Evolutionary conservation across 2,113 vertebrate species (phyloP), one percentile per base, ranked within the genome.

Genomic region (Ploceus nigricollis): DNA sequence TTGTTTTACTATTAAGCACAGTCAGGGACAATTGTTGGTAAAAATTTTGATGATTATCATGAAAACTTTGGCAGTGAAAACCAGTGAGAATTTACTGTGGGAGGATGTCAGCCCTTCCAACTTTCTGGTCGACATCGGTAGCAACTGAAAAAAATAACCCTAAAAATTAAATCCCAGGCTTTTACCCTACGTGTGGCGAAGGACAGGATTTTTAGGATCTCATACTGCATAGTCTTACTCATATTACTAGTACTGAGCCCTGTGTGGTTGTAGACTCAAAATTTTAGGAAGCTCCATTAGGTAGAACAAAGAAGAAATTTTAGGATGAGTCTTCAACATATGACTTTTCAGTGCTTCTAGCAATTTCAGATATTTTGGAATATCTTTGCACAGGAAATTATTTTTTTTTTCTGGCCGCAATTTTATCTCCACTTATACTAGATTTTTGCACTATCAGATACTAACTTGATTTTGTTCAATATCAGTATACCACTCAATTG

Each of bases 11-110:
- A 13, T 87, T 86, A 93, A 89, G 24, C 44, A 63, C 80, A 87
- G 58, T 75, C 56, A 90, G n/a, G 39, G 39, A 91, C 63, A 95
- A 86, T 23, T 87, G 40, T 51, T 95, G 63, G 35, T 85, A 80
- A 35, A 57, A 96, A 58, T 91, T 76, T 72, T 87, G 45, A 93
- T 91, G 68, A 58, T 65, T 87, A 90, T 77, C 35, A 70, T 31
- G 39, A 95, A 79, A 85, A 76, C 21, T 77, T 90, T 96, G 87
- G 84, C 93, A 95, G 81, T 73, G 58, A 82, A 84, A 94, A 57
- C 3, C 47, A 54, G 35, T n/a, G 13, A 77, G 76, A 94, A 82
- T 2, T 15, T 61, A 66, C 39, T 82, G 57, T 45, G 75, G 63
- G n/a, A 82, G 75, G n/a, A 63, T 73, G 30, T 76, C 21, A 60